These are phyloP conservation scores for Drosophila baimaii DNA, from an alignment of 1,140 invertebrate species.

Conservation along the genomic window DNA sequence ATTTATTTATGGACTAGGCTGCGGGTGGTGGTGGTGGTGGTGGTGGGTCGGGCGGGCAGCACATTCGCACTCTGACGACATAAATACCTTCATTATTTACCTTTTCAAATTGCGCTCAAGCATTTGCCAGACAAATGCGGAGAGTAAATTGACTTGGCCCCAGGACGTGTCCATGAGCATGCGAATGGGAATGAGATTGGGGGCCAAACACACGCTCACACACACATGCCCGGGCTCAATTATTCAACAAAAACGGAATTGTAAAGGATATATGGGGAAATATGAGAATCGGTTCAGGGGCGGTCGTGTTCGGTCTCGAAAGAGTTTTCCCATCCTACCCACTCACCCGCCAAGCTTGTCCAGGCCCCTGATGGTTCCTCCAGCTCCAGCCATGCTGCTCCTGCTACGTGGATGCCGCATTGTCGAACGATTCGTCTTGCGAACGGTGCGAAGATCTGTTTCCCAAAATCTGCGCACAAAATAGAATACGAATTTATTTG, in stretches of 20 bases:
- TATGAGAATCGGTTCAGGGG: slow-evolving; percentile 75
- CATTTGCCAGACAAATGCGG: slow-evolving; percentile 37
- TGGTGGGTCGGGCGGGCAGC: slow-evolving; percentile 9
- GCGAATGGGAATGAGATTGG: slow-evolving; percentile 13
- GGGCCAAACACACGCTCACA: slow-evolving; percentile 13
- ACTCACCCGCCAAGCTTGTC: slow-evolving; percentile 77
- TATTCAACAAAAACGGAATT: slow-evolving; percentile 64
- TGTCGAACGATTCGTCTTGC: slow-evolving; percentile 86
- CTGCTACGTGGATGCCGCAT: slow-evolving; percentile 72
- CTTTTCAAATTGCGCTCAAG: slow-evolving; percentile 66
- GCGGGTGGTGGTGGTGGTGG: too few species aligned
- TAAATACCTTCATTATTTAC: slow-evolving; percentile 77
- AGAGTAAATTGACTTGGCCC: slow-evolving; percentile 67
- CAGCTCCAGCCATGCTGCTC: slow-evolving; percentile 20
- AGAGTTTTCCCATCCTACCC: slow-evolving; percentile 1
- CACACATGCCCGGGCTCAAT: slow-evolving; percentile 56
- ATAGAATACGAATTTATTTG: background rate
- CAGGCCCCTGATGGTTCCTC: slow-evolving; percentile 34
- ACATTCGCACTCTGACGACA: slow-evolving; percentile 37
- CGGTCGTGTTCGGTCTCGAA: slow-evolving; percentile 8
- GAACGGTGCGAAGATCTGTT: slow-evolving; percentile 89
- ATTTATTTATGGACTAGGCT: slow-evolving; percentile 57
- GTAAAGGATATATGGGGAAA: slow-evolving; percentile 65
- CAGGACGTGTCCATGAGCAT: slow-evolving; percentile 39
- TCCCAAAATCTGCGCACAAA: slow-evolving; percentile 87